Evolutionary conservation across 1,140 invertebrate genomes (phyloP).

Genomic region (Camponotus vicinus): DNA sequence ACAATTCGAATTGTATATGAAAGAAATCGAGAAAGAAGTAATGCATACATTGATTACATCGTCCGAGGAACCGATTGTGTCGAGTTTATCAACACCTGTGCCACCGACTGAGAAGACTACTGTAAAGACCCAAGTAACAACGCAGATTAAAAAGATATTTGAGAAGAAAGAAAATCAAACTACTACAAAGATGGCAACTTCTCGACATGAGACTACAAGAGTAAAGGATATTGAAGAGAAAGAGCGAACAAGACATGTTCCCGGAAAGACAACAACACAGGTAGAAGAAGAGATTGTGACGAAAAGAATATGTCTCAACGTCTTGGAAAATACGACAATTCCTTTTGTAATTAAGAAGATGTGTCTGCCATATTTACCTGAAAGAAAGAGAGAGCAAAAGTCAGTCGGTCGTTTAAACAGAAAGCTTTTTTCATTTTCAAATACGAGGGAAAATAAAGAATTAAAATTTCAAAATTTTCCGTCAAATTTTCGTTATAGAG

Average conservation of each 20-base stretch:
- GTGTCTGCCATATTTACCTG: conserved; percentile 25
- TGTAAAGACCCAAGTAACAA: neutral
- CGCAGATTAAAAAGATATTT: neutral
- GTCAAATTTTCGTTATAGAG: neutral
- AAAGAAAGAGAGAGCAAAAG: neutral
- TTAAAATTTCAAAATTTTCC: neutral
- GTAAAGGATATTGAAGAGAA: neutral
- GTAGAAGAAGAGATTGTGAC: conserved; percentile 24
- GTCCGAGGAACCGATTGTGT: neutral
- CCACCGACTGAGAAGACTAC: conserved; percentile 24
- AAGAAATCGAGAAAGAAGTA: neutral
- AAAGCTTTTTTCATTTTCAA: conserved; percentile 17
- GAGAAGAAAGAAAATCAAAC: conserved; percentile 12
- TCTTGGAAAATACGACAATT: conserved; percentile 28
- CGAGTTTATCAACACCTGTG: conserved; percentile 33
- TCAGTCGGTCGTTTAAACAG: conserved; percentile 15
- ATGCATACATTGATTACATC: neutral
- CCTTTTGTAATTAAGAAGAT: neutral
- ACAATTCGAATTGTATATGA: conserved; percentile 6
- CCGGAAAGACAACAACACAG: neutral
- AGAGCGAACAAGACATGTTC: neutral
- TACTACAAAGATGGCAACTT: neutral
- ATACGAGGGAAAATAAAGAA: neutral
- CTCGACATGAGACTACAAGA: neutral
- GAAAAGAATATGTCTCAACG: conserved; percentile 36